phyloP scores from a whole-genome alignment of 2,113 vertebrate species.

The Cavia aperea region DNA sequence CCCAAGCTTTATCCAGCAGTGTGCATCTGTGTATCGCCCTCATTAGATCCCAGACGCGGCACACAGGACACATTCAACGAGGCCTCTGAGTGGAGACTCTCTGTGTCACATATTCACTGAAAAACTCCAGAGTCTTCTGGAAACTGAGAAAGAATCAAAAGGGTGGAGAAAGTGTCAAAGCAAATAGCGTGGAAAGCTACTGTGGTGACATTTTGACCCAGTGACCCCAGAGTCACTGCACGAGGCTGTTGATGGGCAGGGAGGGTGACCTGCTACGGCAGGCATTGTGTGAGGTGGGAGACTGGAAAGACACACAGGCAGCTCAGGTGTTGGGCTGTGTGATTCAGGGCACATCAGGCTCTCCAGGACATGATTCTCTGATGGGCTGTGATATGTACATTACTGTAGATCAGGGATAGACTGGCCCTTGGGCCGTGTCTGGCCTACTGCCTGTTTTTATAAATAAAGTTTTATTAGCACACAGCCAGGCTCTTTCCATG shows the following conservation, averaged over 20 bases:
- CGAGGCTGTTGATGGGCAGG: not conserved
- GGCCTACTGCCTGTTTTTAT: not conserved
- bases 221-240: not conserved
- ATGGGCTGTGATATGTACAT: not conserved
- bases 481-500: not conserved
- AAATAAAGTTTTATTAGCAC: constrained; percentile 27
- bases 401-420: not conserved
- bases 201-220: not conserved
- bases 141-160: not conserved
- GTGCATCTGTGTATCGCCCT: not conserved
- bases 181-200: not conserved
- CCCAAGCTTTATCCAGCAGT: not conserved
- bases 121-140: not conserved
- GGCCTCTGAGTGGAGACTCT: not conserved
- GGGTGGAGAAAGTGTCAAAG: not conserved
- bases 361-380: not conserved
- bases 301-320: fast-evolving
- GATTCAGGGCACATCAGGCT: not conserved
- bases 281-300: not conserved
- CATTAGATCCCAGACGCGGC: not conserved
- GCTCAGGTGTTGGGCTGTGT: not conserved
- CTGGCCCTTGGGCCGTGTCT: not conserved
- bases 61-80: not conserved
- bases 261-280: not conserved
- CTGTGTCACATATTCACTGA: not conserved